Base-by-base conservation (phyloP, 2,797 vertebrate species). In the Poecilia velifera region DNA sequence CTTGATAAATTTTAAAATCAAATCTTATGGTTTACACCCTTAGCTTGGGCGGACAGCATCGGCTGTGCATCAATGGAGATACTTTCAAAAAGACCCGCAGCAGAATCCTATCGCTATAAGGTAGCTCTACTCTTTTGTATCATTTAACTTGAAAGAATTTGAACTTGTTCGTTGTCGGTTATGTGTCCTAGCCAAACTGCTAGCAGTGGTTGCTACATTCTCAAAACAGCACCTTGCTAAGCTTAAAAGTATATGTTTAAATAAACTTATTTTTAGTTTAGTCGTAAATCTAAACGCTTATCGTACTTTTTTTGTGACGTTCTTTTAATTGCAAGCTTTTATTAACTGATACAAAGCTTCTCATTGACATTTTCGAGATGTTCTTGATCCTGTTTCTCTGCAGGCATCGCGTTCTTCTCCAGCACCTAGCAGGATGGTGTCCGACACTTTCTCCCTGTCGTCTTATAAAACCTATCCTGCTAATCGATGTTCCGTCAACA, bases 381-480 rank as follows among this genome's bases (percentile, higher is more conserved):
- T 73, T 71, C 51, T 47, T 31, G 18, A 70, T 89, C 12, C 5
- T 39, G 6, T 74, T 36, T 51, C 34, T 77, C 28, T 87, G 72
- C 89, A 95, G 94, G 86, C 73, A n/a, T 68, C 73, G 22, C 59
- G 36, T 68, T 81, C 81, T 47, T 82, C 77, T 13, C 25, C 57
- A 73, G 72, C 79, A 55, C 9, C 78, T 55, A 77, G 75, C 39
- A 94, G 93, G 66, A 14, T 68, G 0, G 88, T 90, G 73, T 91
- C 95, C 71, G 95, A 96, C 90, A 94, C 76, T n/a, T 82, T 94
- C 25, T 98, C 97, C 79, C 77, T 96, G 62, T 84, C 95, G 36
- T 97, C 97, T 0, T 98, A 96, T 74, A 83, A 92, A 64, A 95
- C 96, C 0, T 99, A 98, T 78, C 98, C 98, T 6, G 86, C 88